Percentiles rank a stretch among this genome's conserved stretches.
Conservation (phyloP, 2,113 vertebrate genomes). For the Xenotilapia flavipinnis region DNA sequence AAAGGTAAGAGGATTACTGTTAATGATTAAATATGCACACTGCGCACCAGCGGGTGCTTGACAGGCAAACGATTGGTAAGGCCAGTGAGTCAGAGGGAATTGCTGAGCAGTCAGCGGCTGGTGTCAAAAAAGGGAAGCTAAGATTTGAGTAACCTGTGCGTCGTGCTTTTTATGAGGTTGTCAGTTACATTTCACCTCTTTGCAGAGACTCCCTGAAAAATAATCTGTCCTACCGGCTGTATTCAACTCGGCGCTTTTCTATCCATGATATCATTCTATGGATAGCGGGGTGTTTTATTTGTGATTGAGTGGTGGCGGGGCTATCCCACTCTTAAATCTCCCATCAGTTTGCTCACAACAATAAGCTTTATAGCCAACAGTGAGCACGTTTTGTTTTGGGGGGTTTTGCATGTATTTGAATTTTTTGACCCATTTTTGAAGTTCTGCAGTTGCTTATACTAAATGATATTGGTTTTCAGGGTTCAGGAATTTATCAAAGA, state of each 20-base stretch:
- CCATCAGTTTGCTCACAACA: background rate
- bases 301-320: background rate
- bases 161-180: background rate
- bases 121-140: slow-evolving; percentile 12
- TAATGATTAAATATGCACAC: slow-evolving; percentile 83
- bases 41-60: slow-evolving; percentile 56
- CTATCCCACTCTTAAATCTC: background rate
- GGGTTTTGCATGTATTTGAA: background rate
- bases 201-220: background rate
- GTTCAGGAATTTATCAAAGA: background rate
- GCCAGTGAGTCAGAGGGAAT: slow-evolving; percentile 27
- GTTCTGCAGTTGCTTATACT: background rate
- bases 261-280: background rate
- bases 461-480: background rate
- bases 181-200: background rate
- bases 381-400: background rate
- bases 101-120: slow-evolving; percentile 2
- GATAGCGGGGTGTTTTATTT: background rate
- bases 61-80: slow-evolving; percentile 66
- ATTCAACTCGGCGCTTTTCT: background rate
- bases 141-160: background rate
- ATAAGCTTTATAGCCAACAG: background rate
- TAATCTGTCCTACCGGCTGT: background rate
- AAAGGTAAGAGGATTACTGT: slow-evolving; percentile 97
- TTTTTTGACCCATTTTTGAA: background rate